A percentile compares a stretch with the other conserved stretches of the same genome.
phyloP scores from a whole-genome alignment of 2,113 vertebrate genomes.

The Ameiurus melas region DNA sequence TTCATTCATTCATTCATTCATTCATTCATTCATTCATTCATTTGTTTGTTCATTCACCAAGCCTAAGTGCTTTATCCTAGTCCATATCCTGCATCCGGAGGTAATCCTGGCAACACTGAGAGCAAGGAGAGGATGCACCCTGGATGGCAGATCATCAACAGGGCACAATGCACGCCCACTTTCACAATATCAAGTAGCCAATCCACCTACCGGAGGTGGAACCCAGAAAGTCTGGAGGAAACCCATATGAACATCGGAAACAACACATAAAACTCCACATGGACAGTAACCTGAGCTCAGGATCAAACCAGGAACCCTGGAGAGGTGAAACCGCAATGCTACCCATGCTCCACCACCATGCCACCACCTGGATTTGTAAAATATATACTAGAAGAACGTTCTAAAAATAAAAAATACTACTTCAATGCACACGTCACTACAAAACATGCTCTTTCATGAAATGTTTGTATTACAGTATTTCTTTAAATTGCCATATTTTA shows the following conservation, averaged over 20 bases:
- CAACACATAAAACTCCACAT: not conserved
- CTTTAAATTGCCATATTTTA: not conserved
- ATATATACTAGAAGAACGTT: not conserved
- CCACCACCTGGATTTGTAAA: not conserved
- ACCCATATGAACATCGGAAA: not conserved
- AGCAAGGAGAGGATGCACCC: not conserved
- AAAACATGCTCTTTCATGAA: not conserved
- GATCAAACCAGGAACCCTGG: not conserved
- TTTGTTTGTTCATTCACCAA: no score
- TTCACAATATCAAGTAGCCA: not conserved
- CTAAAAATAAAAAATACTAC: not conserved
- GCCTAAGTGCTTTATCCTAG: slow-evolving; percentile 1
- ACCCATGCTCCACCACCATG: not conserved
- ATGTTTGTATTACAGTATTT: not conserved
- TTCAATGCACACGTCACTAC: not conserved
- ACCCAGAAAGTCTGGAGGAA: not conserved
- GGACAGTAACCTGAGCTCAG: not conserved
- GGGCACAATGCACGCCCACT: not conserved
- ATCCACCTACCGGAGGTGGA: not conserved
- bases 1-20: not conserved
- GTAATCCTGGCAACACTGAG: not conserved
- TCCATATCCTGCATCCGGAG: not conserved
- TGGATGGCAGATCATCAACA: not conserved
- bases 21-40: no score
- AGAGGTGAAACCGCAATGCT: not conserved